Evolutionary conservation across 2,797 vertebrate species (phyloP).

Genomic region (Darevskia mixta): DNA sequence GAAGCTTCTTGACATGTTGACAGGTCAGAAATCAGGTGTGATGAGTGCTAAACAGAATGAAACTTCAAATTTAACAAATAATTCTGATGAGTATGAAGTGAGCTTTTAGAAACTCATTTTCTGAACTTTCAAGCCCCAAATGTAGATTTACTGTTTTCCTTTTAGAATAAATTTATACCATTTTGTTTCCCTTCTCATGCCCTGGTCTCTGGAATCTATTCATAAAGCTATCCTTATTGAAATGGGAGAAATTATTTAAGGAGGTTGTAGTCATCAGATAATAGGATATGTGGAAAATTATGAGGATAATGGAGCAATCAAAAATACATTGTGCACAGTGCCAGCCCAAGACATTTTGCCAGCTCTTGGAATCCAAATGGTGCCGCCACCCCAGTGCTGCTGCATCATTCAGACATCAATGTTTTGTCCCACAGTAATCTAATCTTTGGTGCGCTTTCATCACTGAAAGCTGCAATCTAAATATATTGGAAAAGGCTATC

Average conservation of each 20-base stretch:
- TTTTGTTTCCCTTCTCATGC: background rate
- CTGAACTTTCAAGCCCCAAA: background rate
- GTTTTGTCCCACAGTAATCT: background rate
- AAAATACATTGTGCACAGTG: background rate
- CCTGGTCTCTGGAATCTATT: background rate
- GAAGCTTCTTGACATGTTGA: slow-evolving; percentile 22
- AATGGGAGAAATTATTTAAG: slow-evolving; percentile 19
- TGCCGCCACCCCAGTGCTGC: no score
- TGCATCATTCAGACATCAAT: background rate
- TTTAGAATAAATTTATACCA: background rate
- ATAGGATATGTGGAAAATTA: background rate
- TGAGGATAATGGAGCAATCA: background rate
- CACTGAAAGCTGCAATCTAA: background rate
- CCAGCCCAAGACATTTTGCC: background rate
- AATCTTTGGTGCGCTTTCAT: background rate
- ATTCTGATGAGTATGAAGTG: slow-evolving; percentile 28
- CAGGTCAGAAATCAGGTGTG: slow-evolving; percentile 30
- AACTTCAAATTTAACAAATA: slow-evolving; percentile 34
- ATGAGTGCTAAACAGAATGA: background rate
- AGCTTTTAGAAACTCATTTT: background rate
- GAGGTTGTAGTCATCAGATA: background rate
- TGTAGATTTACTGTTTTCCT: rapidly evolving
- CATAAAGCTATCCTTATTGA: background rate
- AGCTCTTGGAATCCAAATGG: background rate
- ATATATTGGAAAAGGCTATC: background rate